Percentiles rank a stretch among this genome's conserved stretches.
phyloP scores from a whole-genome alignment of 2,888 invertebrate genomes.

The Poecilobothrus nobilitatus region DNA sequence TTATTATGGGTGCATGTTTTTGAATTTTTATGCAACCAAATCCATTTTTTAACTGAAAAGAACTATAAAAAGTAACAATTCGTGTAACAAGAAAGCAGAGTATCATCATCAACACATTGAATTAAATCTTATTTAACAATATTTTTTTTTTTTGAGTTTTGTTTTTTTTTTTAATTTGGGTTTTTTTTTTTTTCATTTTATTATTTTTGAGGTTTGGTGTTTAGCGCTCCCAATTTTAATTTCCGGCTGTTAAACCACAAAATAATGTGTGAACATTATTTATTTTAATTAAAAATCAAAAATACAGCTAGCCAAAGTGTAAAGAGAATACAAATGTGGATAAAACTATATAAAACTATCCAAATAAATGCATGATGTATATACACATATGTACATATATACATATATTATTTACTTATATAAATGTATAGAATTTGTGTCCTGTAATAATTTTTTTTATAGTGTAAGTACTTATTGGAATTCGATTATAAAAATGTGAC shows the following conservation, averaged over 20 bases:
- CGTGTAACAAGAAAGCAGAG: no score
- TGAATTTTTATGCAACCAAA: no score
- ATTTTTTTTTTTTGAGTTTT: not conserved
- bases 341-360: no score
- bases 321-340: not conserved
- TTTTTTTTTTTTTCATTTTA: not conserved
- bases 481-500: no score
- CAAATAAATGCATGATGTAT: no score
- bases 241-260: conserved; percentile 20
- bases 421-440: not conserved
- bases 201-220: not conserved
- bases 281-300: conserved; percentile 28
- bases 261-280: conserved; percentile 26
- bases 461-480: no score
- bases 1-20: no score
- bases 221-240: not conserved
- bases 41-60: no score
- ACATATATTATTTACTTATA: not conserved
- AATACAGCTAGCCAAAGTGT: not conserved
- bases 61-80: no score
- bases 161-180: not conserved
- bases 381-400: not conserved
- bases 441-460: no score
- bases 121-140: not conserved
- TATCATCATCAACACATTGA: no score